Evolutionary conservation across 2,797 vertebrate genomes (phyloP), one percentile per base, ranked within the genome.

Genomic region (Percopsis omiscomaycus): DNA sequence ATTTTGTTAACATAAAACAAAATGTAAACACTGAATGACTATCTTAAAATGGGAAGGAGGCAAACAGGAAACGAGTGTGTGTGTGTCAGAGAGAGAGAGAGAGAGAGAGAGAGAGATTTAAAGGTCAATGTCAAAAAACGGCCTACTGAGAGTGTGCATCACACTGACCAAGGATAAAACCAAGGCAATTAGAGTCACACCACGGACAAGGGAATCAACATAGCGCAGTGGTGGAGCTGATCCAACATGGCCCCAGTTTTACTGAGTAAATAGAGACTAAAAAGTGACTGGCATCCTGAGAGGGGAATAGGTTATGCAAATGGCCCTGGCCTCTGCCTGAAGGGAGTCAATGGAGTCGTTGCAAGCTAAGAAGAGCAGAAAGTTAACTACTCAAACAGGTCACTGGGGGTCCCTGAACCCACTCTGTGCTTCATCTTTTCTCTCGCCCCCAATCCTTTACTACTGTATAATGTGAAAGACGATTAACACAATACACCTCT

Each of bases 261-360:
- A 52, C 72, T 61, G 69, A 82, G 81, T 82, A 89, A 90, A 89
- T 84, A 89, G 71, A 81, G 77, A 69, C 56, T 45, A 64, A 79
- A 71, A 70, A 77, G 83, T 74, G 47, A 80, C 81, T 80, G 84
- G 80, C 81, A 79, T 71, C 9, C 61, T 67, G 68, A 71, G 71
- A 71, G 81, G 78, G 74, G 80, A 76, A 79, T 70, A 84, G 85
- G 88, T 88, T 90, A 89, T 89, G 87, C 81, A 89, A 89, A 90
- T 90, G 85, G 47, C 75, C 82, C 71, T 72, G 81, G 83, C 75
- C 86, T 74, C 69, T 54, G 52, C 82, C 78, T 80, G 75, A 82
- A 80, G 72, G 55, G 69, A 89, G 85, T 89, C 85, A 86, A 79
- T 88, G 81, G 77, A 86, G 84, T 86, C 84, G 73, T 71, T 89